Percentiles rank a stretch among this genome's conserved stretches.
These are phyloP conservation scores for Strix uralensis DNA, from an alignment of 2,113 vertebrate species.

Conservation along the genomic window DNA sequence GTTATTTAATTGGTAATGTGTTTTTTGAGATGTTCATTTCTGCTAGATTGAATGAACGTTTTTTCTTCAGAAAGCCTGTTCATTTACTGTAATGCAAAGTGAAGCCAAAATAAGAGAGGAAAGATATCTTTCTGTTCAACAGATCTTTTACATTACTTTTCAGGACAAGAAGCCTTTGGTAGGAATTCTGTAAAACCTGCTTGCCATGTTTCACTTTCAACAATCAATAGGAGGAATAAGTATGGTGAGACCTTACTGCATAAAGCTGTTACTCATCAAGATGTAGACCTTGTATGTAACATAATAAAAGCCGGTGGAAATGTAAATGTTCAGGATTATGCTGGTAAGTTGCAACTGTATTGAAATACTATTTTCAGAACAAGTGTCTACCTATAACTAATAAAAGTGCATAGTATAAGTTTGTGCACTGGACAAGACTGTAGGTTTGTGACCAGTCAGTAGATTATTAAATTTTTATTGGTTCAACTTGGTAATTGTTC, in stretches of 20 bases:
- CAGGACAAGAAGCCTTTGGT: conserved; percentile 30
- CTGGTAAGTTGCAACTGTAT: conserved; percentile 69
- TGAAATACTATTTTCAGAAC: background rate
- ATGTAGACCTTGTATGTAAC: conserved; percentile 50
- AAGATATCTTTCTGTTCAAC: background rate
- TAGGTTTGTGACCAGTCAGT: background rate
- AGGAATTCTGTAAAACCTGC: background rate
- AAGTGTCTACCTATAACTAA: background rate
- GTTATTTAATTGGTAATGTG: background rate
- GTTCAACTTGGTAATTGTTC: background rate
- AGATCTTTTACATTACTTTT: background rate
- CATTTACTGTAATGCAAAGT: background rate
- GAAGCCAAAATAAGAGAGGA: background rate
- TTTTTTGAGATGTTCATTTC: background rate
- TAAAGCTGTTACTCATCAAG: conserved; percentile 63
- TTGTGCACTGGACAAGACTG: background rate
- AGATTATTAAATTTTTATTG: background rate
- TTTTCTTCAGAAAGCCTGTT: background rate
- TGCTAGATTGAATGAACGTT: background rate
- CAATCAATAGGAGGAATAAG: conserved; percentile 66
- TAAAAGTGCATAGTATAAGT: background rate
- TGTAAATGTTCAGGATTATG: conserved; percentile 75
- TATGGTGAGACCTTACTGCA: conserved; percentile 79
- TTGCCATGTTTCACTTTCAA: background rate
- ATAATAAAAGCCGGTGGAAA: conserved; percentile 70